Conservation (phyloP, 2,113 vertebrate genomes). For the Chaetorhynchus papuensis region DNA sequence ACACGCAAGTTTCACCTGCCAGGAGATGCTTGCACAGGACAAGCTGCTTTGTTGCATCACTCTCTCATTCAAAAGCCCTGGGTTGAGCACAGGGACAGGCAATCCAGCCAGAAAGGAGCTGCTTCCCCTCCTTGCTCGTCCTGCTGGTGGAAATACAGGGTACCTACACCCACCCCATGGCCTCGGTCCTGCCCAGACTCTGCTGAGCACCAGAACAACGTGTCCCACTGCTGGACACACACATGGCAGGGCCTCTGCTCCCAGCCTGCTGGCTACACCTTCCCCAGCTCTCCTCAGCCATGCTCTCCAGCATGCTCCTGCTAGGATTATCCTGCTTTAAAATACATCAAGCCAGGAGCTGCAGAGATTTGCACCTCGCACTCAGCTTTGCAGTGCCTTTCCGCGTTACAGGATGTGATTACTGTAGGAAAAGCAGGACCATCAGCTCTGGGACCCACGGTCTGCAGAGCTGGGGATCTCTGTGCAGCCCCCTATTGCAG, state of each 20-base stretch:
- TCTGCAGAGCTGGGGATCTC: not conserved
- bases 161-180: not conserved
- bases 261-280: not conserved
- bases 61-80: not conserved
- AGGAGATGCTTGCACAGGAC: not conserved
- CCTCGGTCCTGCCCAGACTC: not conserved
- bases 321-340: not conserved
- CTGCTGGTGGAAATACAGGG: not conserved
- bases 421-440: not conserved
- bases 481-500: not conserved
- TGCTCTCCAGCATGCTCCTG: not conserved
- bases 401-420: not conserved
- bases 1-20: not conserved
- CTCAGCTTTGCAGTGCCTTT: not conserved
- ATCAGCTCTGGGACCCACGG: not conserved
- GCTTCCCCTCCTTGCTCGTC: not conserved
- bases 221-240: not conserved
- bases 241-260: rapidly evolving
- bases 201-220: not conserved
- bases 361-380: not conserved
- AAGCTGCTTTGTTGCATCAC: not conserved
- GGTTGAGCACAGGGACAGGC: not conserved
- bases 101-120: not conserved
- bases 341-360: not conserved
- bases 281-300: not conserved